Base-by-base conservation (phyloP, 2,888 invertebrate genomes). In the Cepaea hortensis region DNA sequence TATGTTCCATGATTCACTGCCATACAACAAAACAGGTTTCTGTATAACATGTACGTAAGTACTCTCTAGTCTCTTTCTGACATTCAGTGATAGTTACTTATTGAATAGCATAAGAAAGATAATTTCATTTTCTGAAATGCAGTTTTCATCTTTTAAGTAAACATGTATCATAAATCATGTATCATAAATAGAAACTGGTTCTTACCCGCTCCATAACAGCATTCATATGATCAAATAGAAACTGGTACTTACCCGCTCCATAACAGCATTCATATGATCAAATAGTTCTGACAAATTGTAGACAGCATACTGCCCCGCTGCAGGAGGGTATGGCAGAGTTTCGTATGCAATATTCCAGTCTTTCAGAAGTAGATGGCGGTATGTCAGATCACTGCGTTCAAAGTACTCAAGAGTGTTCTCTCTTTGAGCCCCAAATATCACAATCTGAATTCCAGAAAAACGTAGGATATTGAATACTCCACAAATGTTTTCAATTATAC, bases 301-400 rank as follows among this genome's bases (percentile, higher is more conserved):
- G 5, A 99, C 95, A 0, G 99, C 98, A 90, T 98, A 95, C 0
- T 97, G 97, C 0, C 98, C 99, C 0, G 96, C 96, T 0, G 97
- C 96, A 0, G 99, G 98, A 3, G 99, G 99, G 95, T 99, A 99
- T 0, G 97, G 96, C 92, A 97, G 97, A 1, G 98, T 97, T 94
- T 98, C 98, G 89, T 97, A 95, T 50, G 93, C 92, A 13, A 95
- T 91, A 89, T 96, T 95, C 99, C 99, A 99, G 81, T 97, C 97
- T 90, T 96, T 96, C 65, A 99, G 95, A 94, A 99, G 98, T 76
- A 99, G 95, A 95, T 99, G 99, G 0, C 98, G 97, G 94, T 99
- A 98, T 15, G 98, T 96, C 79, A 98, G 96, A 89, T 96, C 96
- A 94, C 98, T 98, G 94, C 98, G 98, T 96, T 97, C 97, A 0